Conservation (phyloP, 2,113 vertebrate species). For the Chaenogobius annularis region DNA sequence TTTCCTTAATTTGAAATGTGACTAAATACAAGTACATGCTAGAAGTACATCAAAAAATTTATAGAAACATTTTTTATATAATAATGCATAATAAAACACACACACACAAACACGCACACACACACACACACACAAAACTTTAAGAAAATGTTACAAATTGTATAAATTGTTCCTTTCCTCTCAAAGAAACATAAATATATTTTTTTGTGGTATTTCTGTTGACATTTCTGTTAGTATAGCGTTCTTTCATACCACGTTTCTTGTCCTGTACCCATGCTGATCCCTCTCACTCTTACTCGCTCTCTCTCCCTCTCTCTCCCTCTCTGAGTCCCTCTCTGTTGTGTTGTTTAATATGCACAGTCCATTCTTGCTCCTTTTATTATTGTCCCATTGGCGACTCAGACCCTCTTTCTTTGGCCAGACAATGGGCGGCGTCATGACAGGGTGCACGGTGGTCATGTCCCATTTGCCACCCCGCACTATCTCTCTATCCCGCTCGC, state of each 20-base stretch:
- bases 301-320: slow-evolving; percentile 29
- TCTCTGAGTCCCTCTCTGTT: slow-evolving; percentile 28
- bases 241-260: slow-evolving; percentile 31
- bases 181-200: not conserved
- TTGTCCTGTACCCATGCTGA: slow-evolving; percentile 6
- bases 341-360: slow-evolving; percentile 75
- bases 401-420: slow-evolving; percentile 73
- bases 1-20: no score
- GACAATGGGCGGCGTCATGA: slow-evolving; percentile 74
- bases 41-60: no score
- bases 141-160: no score
- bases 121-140: no score
- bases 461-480: slow-evolving; percentile 81
- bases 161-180: no score
- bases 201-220: not conserved
- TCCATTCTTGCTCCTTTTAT: slow-evolving; percentile 67
- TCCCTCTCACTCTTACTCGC: slow-evolving; percentile 12
- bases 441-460: slow-evolving; percentile 72
- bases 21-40: no score
- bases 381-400: slow-evolving; percentile 69
- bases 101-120: no score
- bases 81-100: no score
- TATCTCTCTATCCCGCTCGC: slow-evolving; percentile 74
- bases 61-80: no score
- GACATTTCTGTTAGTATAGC: not conserved